Base-by-base conservation (phyloP, 1,140 invertebrate genomes). In the Lutraria rhynchaena region DNA sequence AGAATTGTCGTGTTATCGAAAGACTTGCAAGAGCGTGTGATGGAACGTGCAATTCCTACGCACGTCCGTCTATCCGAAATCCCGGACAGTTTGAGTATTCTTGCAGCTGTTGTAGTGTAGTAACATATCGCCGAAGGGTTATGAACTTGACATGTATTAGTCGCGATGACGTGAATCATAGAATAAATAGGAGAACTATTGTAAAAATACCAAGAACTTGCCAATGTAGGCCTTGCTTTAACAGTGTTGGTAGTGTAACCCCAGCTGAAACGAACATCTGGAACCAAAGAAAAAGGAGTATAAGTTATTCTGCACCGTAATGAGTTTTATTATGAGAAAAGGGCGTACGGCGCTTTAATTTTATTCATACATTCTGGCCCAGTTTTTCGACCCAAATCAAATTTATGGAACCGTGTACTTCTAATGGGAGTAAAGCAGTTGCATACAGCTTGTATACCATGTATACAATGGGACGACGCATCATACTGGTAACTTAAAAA, bases 81-180 rank as follows among this genome's bases (percentile, higher is more conserved):
- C 60, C 49, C 1, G 75, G 58, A 41, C 37, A 77, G 33, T 65
- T 77, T 44, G 75, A 77, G 53, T 31, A 46, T 5, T 77, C 49
- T 27, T 77, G 75, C 44, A 60, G 63, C 29, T 77, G 75, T 53
- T 77, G 75, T 57, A 61, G 67, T 22, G 49, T 35, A 13, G 75
- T 46, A 13, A 29, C 24, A 1, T 19, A 53, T 27, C 27, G 27
- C 24, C 27, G 27, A 33, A 35, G 29, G 17, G 46, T 44, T 15
- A 22, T 63, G 11, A 11, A 5, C 3, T 24, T 77, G 0, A 5
- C 9, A 13, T 77, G 75, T 67, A 46, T 60, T 7, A 17, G 35
- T 5, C 15, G 11, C 19, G 41, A 61, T 61, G 31, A 5, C 9
- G 11, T 37, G 17, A 2, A 5, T 37, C 31, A 35, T 22, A 5